A percentile compares a stretch with the other conserved stretches of the same genome.
Conservation (phyloP, 2,113 vertebrate genomes). For the Illadopsis cleaveri region DNA sequence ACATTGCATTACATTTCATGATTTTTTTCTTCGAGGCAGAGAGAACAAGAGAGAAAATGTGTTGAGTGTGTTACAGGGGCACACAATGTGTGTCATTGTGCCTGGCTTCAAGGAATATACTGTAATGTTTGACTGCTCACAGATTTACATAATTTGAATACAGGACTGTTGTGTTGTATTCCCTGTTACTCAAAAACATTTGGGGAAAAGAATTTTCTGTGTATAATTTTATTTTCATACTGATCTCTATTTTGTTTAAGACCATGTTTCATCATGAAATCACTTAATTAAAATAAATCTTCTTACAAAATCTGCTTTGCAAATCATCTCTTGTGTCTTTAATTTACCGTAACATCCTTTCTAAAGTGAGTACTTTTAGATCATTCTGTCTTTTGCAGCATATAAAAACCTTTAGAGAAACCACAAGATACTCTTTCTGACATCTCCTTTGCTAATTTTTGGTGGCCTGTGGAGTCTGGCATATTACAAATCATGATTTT, state of each 20-base stretch:
- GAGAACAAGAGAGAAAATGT: constrained; percentile 7
- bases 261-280: constrained; percentile 76
- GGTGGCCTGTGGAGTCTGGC: not conserved
- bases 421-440: not conserved
- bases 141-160: constrained; percentile 65
- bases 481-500: not conserved
- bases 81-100: constrained; percentile 19
- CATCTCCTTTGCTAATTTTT: not conserved
- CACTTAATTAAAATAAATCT: constrained; percentile 78
- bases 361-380: not conserved
- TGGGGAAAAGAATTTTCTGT: constrained; percentile 67
- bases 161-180: constrained; percentile 68
- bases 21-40: constrained; percentile 16
- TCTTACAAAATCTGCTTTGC: constrained; percentile 66
- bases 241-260: constrained; percentile 83
- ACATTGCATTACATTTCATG: constrained; percentile 31
- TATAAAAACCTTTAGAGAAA: not conserved
- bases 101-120: constrained; percentile 45
- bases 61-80: not conserved
- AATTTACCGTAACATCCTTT: not conserved
- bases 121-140: constrained; percentile 54
- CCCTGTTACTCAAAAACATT: constrained; percentile 74
- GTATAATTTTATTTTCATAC: constrained; percentile 81
- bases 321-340: constrained; percentile 13
- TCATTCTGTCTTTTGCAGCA: not conserved